These are phyloP conservation scores for Achroia grisella DNA, from an alignment of 1,140 invertebrate genomes.

Conservation along the genomic window DNA sequence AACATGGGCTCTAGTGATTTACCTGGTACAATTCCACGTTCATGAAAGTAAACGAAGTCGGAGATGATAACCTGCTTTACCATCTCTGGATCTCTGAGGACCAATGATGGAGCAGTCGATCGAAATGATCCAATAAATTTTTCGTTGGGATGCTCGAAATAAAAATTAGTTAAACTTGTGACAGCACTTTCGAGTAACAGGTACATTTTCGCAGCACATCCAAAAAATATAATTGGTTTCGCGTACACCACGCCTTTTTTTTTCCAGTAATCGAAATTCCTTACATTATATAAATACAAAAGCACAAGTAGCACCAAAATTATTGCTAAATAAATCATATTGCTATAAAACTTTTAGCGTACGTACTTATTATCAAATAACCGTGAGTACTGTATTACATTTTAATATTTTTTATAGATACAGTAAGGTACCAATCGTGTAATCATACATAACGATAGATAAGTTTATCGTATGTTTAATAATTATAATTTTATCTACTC, in stretches of 20 bases:
- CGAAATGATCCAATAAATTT: constrained; percentile 4
- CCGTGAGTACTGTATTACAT: too few relatives aligned
- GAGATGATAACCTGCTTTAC: constrained; percentile 69
- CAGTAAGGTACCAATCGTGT: too few relatives aligned
- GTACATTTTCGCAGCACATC: background rate
- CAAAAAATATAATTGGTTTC: background rate
- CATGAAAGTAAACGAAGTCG: constrained; percentile 68
- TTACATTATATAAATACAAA: background rate
- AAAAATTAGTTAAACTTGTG: background rate
- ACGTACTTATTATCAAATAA: too few relatives aligned
- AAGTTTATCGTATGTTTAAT: too few relatives aligned
- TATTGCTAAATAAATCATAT: background rate
- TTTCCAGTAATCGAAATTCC: constrained; percentile 4
- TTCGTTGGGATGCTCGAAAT: constrained; percentile 1
- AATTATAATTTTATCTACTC: too few relatives aligned
- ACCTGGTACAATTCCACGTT: background rate
- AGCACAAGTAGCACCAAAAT: too few relatives aligned
- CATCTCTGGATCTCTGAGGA: constrained; percentile 70
- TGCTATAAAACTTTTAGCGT: too few relatives aligned
- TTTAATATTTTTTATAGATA: too few relatives aligned
- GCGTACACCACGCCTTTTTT: background rate
- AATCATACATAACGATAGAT: too few relatives aligned
- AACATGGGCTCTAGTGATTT: constrained; percentile 19
- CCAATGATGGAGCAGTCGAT: constrained; percentile 20
- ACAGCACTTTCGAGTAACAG: background rate